Evolutionary conservation across 2,797 vertebrate genomes (phyloP), one percentile per base, ranked within the genome.

Genomic region (Pteropus rufus): DNA sequence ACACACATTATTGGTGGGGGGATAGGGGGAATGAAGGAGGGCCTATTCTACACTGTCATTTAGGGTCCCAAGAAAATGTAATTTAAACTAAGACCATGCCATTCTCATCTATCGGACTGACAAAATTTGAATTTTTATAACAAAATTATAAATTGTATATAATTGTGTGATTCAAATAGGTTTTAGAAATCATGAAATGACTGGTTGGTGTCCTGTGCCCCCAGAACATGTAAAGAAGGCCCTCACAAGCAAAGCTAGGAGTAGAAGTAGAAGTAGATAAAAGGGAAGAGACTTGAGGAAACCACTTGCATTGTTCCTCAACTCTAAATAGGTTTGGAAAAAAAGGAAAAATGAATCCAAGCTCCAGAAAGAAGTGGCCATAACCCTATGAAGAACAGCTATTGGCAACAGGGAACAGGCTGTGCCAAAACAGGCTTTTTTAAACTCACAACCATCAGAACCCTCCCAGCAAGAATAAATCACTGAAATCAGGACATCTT

Each of bases 131-230:
- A 73, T 23, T 36, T 90, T 56, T 73, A 85, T 15, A 64, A 94
- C 29, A 89, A 93, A 84, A 72, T 34, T 41, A 44, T 44, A 82
- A 34, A 64, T 24, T 39, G 15, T 34, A 34, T 77, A 39, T 54
- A 83, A 77, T 21, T 89, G 12, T 41, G 24, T 64, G 39, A 46
- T 54, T 95, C 60, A 44, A 36, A 73, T 46, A 76, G 49, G 69
- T 72, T 93, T 89, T 60, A 72, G 64, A 49, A 91, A 83, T 72
- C 87, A 41, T 29, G 67, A 88, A 89, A 41, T 10, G 56, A 9
- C 79, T 52, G 14, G 23, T 91, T 15, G 1, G n/a, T 41, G 26
- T 87, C 83, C 70, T 75, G 10, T 64, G 65, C 16, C 24, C 46
- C 41, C 23, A 4, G 24, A 80, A 44, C 67, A 10, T 19, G 62